phyloP scores from a whole-genome alignment of 2,888 invertebrate genomes.

The Drosophila picticornis region DNA sequence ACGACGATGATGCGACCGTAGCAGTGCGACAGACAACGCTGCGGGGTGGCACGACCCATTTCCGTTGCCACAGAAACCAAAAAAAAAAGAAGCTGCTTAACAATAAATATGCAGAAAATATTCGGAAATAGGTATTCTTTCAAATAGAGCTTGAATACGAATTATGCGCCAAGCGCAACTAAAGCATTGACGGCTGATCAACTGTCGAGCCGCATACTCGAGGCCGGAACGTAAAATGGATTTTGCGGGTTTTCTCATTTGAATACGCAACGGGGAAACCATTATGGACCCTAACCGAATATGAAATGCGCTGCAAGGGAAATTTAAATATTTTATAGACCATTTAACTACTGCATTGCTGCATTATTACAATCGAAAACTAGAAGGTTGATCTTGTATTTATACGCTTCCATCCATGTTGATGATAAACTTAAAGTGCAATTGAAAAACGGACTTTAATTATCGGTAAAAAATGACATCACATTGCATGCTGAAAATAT shows the following conservation, averaged over 20 bases:
- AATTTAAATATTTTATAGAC: not conserved
- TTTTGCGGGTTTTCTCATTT: slow-evolving; percentile 69
- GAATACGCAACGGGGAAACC: slow-evolving; percentile 61
- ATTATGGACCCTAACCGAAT: slow-evolving; percentile 1
- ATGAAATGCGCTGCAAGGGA: slow-evolving; percentile 37
- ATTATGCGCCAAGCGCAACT: slow-evolving; percentile 10
- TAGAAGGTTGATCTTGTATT: not conserved
- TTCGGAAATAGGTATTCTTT: slow-evolving; percentile 73
- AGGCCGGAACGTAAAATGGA: slow-evolving; percentile 71
- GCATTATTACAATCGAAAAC: not conserved
- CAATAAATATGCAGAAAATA: slow-evolving; percentile 68
- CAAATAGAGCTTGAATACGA: slow-evolving; percentile 40
- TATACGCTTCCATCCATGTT: not conserved
- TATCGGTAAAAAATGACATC: slow-evolving; percentile 22
- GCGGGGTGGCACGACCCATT: slow-evolving; percentile 57
- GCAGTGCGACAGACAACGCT: slow-evolving; percentile 20
- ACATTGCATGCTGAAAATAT: slow-evolving; percentile 18
- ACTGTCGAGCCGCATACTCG: slow-evolving; percentile 20
- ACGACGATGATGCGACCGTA: slow-evolving; percentile 4
- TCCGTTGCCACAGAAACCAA: slow-evolving; percentile 43
- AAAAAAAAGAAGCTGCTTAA: slow-evolving; percentile 51
- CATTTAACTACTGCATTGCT: not conserved
- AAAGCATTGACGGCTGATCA: slow-evolving; percentile 43
- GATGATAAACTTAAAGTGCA: not conserved
- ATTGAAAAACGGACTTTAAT: slow-evolving; percentile 2